phyloP scores from a whole-genome alignment of 2,797 vertebrate genomes.

The Sebastes matsubarae region DNA sequence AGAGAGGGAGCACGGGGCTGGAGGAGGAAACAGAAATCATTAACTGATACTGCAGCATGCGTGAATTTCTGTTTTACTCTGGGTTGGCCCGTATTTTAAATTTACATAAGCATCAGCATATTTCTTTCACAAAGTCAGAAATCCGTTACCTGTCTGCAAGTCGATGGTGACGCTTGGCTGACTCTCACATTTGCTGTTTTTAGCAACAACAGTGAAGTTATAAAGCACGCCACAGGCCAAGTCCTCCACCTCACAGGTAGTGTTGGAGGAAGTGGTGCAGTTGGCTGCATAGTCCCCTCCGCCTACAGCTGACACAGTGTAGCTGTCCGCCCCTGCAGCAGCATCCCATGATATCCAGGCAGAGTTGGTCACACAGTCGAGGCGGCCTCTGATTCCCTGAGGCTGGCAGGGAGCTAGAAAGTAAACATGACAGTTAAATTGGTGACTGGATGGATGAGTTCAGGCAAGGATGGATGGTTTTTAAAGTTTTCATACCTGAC shows the following conservation, averaged over 20 bases:
- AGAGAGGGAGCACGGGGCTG: slow-evolving; percentile 76
- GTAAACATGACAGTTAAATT: background rate
- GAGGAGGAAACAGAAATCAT: background rate
- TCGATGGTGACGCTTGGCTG: slow-evolving; percentile 57
- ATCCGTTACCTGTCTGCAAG: slow-evolving; percentile 69
- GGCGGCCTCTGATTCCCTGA: slow-evolving; percentile 46
- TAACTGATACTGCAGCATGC: background rate
- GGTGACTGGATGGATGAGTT: background rate
- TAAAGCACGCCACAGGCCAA: slow-evolving; percentile 77
- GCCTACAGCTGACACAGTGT: slow-evolving; percentile 66
- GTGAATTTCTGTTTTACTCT: background rate
- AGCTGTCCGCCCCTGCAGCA: slow-evolving; percentile 51
- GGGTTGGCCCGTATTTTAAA: background rate
- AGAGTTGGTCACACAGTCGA: slow-evolving; percentile 77
- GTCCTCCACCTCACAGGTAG: slow-evolving; percentile 71
- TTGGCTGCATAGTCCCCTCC: slow-evolving; percentile 37
- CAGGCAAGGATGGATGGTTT: background rate
- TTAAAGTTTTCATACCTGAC: slow-evolving; percentile 56
- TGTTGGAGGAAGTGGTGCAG: slow-evolving; percentile 69
- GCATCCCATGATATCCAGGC: slow-evolving; percentile 76
- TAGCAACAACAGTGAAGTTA: slow-evolving; percentile 69
- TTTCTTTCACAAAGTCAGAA: background rate
- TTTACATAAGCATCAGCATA: background rate
- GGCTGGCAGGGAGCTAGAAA: slow-evolving; percentile 79
- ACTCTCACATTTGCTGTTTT: slow-evolving; percentile 68